Evolutionary conservation across 1,140 invertebrate genomes (phyloP).

Genomic region (Magallana ariakensis): DNA sequence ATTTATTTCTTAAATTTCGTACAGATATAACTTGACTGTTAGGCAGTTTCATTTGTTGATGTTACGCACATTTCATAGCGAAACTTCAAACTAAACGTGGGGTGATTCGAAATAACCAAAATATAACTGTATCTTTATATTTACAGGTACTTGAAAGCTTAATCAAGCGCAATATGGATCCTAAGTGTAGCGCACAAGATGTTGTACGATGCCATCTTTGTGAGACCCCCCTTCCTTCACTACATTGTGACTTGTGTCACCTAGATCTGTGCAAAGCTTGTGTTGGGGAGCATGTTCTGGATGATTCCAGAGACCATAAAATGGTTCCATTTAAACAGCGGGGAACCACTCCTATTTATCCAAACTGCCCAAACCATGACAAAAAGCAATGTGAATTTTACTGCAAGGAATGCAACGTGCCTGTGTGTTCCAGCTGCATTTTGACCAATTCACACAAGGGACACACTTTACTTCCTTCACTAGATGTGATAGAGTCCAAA

Average conservation of each 20-base stretch:
- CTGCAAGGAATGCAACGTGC: background rate
- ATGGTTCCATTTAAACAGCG: background rate
- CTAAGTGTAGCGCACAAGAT: no score
- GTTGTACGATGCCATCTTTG: background rate
- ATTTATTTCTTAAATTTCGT: no score
- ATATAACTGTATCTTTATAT: no score
- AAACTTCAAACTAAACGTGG: no score
- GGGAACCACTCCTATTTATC: background rate
- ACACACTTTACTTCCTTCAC: background rate
- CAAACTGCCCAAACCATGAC: background rate
- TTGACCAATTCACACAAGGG: background rate
- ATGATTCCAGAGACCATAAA: background rate
- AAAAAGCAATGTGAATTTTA: background rate
- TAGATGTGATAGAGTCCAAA: background rate
- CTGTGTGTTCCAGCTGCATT: background rate
- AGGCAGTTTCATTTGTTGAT: no score
- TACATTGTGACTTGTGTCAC: background rate
- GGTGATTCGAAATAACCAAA: no score
- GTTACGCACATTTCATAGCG: no score
- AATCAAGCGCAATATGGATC: no score
- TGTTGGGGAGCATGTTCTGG: background rate
- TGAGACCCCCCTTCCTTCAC: background rate
- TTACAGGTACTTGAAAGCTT: no score
- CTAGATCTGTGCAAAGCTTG: background rate
- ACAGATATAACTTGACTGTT: no score